A percentile compares a stretch with the other conserved stretches of the same genome.
phyloP scores from a whole-genome alignment of 2,888 invertebrate species.

The Apodemia mormo region DNA sequence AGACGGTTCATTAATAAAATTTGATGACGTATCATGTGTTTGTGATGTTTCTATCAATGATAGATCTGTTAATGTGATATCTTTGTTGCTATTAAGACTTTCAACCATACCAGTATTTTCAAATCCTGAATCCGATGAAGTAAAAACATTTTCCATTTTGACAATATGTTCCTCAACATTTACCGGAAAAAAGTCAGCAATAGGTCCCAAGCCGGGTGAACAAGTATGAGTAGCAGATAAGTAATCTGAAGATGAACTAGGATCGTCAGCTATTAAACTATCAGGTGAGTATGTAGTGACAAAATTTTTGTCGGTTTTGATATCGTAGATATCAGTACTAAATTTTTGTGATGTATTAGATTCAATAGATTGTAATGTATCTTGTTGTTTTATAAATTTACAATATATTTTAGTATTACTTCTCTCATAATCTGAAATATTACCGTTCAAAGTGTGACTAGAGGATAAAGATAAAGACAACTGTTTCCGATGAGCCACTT shows the following conservation, averaged over 20 bases:
- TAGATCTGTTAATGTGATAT: conserved; percentile 61
- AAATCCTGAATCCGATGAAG: conserved; percentile 72
- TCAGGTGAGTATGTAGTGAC: conserved; percentile 64
- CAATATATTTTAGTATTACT: background rate
- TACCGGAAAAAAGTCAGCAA: conserved; percentile 50
- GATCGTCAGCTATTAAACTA: conserved; percentile 66
- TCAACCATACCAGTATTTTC: conserved; percentile 69
- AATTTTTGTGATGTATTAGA: background rate
- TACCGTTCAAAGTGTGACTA: conserved; percentile 54
- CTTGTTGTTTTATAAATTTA: background rate
- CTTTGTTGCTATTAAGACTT: conserved; percentile 62
- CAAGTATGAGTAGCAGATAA: conserved; percentile 63
- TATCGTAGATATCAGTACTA: background rate
- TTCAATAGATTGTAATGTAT: background rate
- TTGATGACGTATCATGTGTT: conserved; percentile 5
- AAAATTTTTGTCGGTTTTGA: conserved; percentile 43
- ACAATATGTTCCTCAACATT: conserved; percentile 54
- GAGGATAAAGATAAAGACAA: conserved; percentile 64
- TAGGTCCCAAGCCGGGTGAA: conserved; percentile 55
- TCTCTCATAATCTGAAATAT: conserved; percentile 23
- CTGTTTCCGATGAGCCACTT: conserved; percentile 53
- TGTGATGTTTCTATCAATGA: conserved; percentile 63
- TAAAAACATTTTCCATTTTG: conserved; percentile 68
- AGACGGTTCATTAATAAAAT: conserved; percentile 28
- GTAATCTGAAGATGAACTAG: conserved; percentile 71